Evolutionary conservation across 2,113 vertebrate species (phyloP).

Genomic region (Haplochromis burtoni): DNA sequence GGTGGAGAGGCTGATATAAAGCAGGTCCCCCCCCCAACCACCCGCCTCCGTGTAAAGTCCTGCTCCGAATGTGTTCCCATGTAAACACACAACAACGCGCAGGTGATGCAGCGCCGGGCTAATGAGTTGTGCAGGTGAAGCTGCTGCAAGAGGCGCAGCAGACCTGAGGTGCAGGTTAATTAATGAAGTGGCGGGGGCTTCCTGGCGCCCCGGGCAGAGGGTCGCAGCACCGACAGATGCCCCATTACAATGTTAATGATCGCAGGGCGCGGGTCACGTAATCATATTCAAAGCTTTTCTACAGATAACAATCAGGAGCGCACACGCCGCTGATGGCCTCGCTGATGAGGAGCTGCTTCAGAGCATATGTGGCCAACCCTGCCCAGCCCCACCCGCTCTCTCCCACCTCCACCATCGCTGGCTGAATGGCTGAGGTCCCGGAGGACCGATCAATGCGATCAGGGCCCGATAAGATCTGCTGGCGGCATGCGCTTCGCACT

Average conservation of each 20-base stretch:
- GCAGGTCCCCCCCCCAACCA: neutral
- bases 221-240: constrained; percentile 70
- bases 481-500: constrained; percentile 5
- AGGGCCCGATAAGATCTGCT: constrained; percentile 39
- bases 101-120: constrained; percentile 6
- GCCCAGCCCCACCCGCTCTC: neutral
- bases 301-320: constrained; percentile 60
- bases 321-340: constrained; percentile 38
- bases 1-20: constrained; percentile 21
- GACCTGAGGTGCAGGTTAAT: constrained; percentile 74
- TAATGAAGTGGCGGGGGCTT: constrained; percentile 71
- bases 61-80: neutral
- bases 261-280: constrained; percentile 40
- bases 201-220: constrained; percentile 62
- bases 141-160: neutral
- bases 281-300: constrained; percentile 67
- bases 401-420: neutral
- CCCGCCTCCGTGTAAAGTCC: neutral
- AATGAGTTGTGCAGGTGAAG: constrained; percentile 39
- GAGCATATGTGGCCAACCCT: constrained; percentile 48
- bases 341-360: constrained; percentile 9
- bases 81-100: constrained; percentile 16
- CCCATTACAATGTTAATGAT: constrained; percentile 76
- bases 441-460: constrained; percentile 20
- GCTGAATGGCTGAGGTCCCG: neutral